A percentile compares a stretch with the other conserved stretches of the same genome.
Evolutionary conservation across 1,140 invertebrate genomes (phyloP).

Genomic region (Lordiphosa collinella): DNA sequence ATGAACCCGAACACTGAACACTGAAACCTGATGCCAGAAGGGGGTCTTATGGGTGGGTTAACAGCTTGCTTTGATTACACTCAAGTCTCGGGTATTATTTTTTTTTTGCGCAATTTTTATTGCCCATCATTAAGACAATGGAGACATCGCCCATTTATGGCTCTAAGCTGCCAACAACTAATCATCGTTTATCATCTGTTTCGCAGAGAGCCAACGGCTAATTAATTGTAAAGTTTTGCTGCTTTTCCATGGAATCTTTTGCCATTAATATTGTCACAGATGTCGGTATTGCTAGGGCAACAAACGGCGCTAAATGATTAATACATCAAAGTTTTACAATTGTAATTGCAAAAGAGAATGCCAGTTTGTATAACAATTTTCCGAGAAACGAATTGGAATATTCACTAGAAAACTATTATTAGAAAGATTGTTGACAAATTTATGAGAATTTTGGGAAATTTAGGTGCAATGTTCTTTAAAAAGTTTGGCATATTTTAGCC

Average conservation of each 20-base stretch:
- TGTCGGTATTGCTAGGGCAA: slow-evolving; percentile 46
- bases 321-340: slow-evolving; percentile 60
- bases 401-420: not conserved
- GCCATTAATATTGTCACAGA: slow-evolving; percentile 73
- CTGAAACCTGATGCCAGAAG: slow-evolving; percentile 21
- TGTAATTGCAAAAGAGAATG: slow-evolving; percentile 23
- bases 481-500: no score
- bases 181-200: slow-evolving; percentile 69
- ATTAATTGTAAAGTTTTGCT: slow-evolving; percentile 71
- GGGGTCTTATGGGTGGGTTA: slow-evolving; percentile 29
- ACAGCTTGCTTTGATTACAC: slow-evolving; percentile 52
- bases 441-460: no score
- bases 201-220: slow-evolving; percentile 25
- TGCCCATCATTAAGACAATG: slow-evolving; percentile 64
- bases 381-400: not conserved
- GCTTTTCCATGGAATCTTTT: slow-evolving; percentile 16
- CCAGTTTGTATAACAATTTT: not conserved
- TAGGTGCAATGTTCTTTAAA: no score
- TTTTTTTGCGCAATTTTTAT: slow-evolving; percentile 38
- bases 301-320: slow-evolving; percentile 44
- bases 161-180: slow-evolving; percentile 16
- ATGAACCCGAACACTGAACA: no score
- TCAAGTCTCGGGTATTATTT: slow-evolving; percentile 1
- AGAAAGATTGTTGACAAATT: not conserved
- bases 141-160: slow-evolving; percentile 60